Evolutionary conservation across 2,113 vertebrate genomes (phyloP), one percentile per base, ranked within the genome.

Genomic region (Pangasianodon hypophthalmus): DNA sequence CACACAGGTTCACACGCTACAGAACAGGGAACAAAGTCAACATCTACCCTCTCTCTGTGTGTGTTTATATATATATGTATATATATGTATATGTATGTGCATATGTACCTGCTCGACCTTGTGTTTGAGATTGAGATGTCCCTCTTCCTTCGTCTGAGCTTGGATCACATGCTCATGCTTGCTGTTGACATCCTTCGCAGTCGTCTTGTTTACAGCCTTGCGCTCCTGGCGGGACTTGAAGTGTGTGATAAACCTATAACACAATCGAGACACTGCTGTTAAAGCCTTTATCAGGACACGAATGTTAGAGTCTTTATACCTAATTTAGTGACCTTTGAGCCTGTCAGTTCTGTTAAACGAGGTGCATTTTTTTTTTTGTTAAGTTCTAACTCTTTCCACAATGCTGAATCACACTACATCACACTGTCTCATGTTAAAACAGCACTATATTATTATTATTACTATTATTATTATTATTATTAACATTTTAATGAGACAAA

Each of bases 171-270:
- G 18, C 32, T 44, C 71, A 37, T 73, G 37, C 37, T 67, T 67
- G 26, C 10, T 75, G 19, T 46, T 44, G 37, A 21, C 71, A 44
- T 44, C 41, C 6, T 21, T 46, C 9, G 1, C 44, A 26, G 46
- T 48, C 44, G 5, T 10, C 46, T 14, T 79, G 46, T 79, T 29
- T 29, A 0, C 2, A 50, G 21, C 11, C 4, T 52, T 0, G 14
- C 6, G 14, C 50, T 81, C 48, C 2, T 32, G 29, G 29, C 7
- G 14, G 14, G 79, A 81, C 50, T 81, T 81, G 1, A 54, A 32
- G 13, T 81, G 79, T 54, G 79, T 54, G 29, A 54, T 81, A 32
- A 54, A 81, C 46, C 77, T 80, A 21, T 80, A 80, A 80, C 46
- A 79, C 24, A 13, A 3, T 50, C 4, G 26, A 48, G 10, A 80